Conservation (phyloP, 2,797 vertebrate genomes). For the Xenentodon cancila region DNA sequence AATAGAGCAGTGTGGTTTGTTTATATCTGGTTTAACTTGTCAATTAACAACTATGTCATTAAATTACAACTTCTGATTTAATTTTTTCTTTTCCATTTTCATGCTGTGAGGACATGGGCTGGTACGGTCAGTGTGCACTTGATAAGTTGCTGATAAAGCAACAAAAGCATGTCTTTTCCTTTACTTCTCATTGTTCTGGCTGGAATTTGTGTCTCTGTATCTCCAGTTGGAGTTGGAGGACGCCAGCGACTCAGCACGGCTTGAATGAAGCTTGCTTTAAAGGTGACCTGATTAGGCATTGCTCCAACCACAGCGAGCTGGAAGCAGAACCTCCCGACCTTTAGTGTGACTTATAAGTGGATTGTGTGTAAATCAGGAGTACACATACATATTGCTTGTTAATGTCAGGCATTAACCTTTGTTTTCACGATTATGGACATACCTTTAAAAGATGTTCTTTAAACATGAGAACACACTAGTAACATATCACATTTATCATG, state of each 20-base stretch:
- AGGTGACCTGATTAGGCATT: slow-evolving; percentile 33
- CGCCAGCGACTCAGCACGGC: slow-evolving; percentile 31
- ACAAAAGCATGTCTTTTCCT: background rate
- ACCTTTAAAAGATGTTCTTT: too few species aligned
- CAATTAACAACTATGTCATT: slow-evolving; percentile 11
- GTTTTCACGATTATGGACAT: too few species aligned
- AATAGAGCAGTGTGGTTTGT: slow-evolving; percentile 8
- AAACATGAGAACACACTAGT: too few species aligned
- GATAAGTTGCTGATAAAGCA: background rate
- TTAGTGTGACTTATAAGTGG: slow-evolving; percentile 26
- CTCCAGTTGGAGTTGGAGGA: slow-evolving; percentile 6
- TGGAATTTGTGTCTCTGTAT: background rate
- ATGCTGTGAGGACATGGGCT: background rate
- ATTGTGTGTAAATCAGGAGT: background rate
- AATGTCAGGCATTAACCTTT: too few species aligned
- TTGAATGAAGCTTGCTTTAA: slow-evolving; percentile 25
- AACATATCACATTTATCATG: too few species aligned
- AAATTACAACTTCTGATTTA: slow-evolving; percentile 19
- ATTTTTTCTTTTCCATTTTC: background rate
- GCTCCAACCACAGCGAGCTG: slow-evolving; percentile 17
- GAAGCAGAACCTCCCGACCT: slow-evolving; percentile 22
- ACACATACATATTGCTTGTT: too few species aligned
- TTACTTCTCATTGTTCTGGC: background rate
- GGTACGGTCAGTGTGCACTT: background rate
- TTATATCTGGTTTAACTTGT: slow-evolving; percentile 5